Base-by-base conservation (phyloP, 2,113 vertebrate species). In the Notothenia coriiceps region DNA sequence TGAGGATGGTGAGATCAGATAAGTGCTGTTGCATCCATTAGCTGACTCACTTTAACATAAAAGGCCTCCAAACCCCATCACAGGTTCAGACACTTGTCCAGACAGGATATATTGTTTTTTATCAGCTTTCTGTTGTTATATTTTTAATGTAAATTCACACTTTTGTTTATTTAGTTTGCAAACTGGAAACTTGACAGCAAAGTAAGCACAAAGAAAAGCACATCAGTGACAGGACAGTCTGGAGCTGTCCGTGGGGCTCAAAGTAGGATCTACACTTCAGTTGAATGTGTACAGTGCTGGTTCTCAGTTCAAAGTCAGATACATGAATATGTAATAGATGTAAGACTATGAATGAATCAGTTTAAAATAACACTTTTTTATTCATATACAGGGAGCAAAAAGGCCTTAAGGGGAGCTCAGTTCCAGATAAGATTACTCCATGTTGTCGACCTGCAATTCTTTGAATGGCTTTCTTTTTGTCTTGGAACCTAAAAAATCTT, bases 21-120 rank as follows among this genome's bases (percentile, higher is more conserved):
- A 90, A 89, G 85, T 89, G 90, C 82, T 77, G 67, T 70, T 74
- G 85, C 70, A 82, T 89, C 90, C 88, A 91, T 93, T 92, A 93
- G 88, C 82, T 56, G 76, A 77, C 52, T 74, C 75, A 43, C 82
- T 88, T 74, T 74, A 60, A 85, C 77, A 81, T 86, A 87, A 90
- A 89, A 88, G 80, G 77, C 84, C 82, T 77, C 46, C 11, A 46
- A 75, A 84, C 29, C 73, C 65, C 72, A 25, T 20, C 62, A 3
- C 70, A 40, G 59, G 66, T 84, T 79, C 61, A 74, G 61, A 15
- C 47, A 60, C 50, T 29, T 64, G 18, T 52, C 49, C 68, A 79
- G 79, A 70, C 66, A 61, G 77, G 66, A 73, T 71, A 66, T 69
- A 54, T 62, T 62, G 13, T 55, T 61, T 73, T 73, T 50, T 59